Evolutionary conservation across 2,797 vertebrate species (phyloP).

Genomic region (Pelochelys cantorii): DNA sequence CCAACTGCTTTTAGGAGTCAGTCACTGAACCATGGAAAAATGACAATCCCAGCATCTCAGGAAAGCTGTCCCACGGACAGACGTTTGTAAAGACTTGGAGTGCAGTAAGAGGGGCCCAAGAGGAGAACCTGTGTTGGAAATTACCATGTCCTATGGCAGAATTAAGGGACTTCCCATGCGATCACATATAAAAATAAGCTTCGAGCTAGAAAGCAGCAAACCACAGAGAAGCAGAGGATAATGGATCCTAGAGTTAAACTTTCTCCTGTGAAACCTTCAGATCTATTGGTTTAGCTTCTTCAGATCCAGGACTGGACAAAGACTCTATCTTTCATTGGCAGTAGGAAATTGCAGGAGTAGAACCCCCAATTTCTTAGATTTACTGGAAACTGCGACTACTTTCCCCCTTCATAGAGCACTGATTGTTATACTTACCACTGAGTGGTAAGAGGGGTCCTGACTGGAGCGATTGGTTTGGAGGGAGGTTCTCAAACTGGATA

Average conservation of each 20-base stretch:
- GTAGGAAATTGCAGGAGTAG: neutral
- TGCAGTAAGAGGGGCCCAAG: neutral
- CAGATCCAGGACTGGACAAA: neutral
- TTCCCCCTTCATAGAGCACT: neutral
- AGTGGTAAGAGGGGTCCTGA: neutral
- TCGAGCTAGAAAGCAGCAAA: neutral
- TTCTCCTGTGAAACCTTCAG: neutral
- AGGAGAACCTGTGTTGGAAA: neutral
- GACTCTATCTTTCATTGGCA: neutral
- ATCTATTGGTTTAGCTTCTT: neutral
- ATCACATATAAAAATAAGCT: neutral
- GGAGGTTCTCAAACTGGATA: neutral
- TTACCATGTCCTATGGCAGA: neutral
- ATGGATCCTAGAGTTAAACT: neutral
- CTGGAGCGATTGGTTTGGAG: neutral
- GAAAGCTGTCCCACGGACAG: neutral
- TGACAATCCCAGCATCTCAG: neutral
- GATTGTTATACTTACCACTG: neutral
- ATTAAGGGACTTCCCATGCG: neutral
- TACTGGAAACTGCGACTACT: neutral
- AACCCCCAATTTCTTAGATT: neutral
- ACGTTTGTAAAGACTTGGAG: neutral
- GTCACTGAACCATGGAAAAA: neutral
- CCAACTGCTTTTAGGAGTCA: neutral
- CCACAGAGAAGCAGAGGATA: neutral